A percentile compares a stretch with the other conserved stretches of the same genome.
Evolutionary conservation across 1,140 invertebrate genomes (phyloP).

Genomic region (Bombus breviceps): DNA sequence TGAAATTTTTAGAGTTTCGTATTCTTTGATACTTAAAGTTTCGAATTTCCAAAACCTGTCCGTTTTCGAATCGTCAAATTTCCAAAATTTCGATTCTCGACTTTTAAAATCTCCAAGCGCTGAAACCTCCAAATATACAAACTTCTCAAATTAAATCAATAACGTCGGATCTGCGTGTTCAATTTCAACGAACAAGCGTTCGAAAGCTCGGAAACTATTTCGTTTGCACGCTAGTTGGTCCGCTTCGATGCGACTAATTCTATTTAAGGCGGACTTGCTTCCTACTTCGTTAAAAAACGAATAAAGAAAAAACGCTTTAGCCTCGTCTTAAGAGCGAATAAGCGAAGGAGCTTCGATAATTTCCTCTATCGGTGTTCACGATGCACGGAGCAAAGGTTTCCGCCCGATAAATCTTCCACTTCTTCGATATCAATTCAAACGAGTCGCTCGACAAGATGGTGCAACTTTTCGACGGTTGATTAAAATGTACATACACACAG

Average conservation of each 20-base stretch:
- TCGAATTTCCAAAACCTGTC: neutral
- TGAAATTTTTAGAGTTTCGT: neutral
- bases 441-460: neutral
- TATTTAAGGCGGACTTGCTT: too few species aligned
- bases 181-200: too few species aligned
- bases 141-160: neutral
- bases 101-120: neutral
- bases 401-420: neutral
- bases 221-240: too few species aligned
- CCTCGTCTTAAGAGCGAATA: neutral
- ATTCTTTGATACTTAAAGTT: neutral
- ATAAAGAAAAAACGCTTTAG: neutral
- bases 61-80: neutral
- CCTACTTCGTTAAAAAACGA: neutral
- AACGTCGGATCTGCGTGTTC: too few species aligned
- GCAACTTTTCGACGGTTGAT: neutral
- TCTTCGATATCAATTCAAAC: neutral
- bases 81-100: neutral
- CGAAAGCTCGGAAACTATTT: too few species aligned
- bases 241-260: too few species aligned
- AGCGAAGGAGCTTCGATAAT: neutral
- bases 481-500: neutral
- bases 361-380: neutral
- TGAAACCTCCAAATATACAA: neutral
- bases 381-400: slow-evolving; percentile 10